phyloP scores from a whole-genome alignment of 2,888 invertebrate species.

The Aspidapion aeneum region DNA sequence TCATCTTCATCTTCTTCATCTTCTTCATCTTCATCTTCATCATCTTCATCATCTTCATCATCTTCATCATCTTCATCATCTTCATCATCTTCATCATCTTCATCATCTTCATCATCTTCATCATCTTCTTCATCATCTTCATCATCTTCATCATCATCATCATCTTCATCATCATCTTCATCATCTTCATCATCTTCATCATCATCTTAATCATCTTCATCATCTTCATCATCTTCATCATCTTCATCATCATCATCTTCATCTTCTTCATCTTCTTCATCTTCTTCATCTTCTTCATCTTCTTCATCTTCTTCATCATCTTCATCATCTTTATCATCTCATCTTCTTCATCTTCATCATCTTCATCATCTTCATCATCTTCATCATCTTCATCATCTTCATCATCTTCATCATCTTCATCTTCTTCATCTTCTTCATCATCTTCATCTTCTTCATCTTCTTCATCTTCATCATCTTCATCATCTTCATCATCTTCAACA shows the following conservation, averaged over 20 bases:
- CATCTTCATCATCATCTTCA: too few relatives aligned
- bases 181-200: too few relatives aligned
- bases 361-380: neutral
- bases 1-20: too few relatives aligned
- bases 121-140: too few relatives aligned
- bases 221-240: neutral
- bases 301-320: constrained; percentile 2
- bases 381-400: neutral
- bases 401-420: neutral
- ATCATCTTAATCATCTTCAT: too few relatives aligned
- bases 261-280: neutral
- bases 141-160: too few relatives aligned
- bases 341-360: neutral
- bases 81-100: too few relatives aligned
- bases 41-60: too few relatives aligned
- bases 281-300: neutral
- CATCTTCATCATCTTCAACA: too few relatives aligned
- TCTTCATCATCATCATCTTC: neutral
- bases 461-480: neutral
- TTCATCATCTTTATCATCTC: neutral
- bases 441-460: neutral
- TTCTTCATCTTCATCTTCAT: too few relatives aligned
- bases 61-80: too few relatives aligned
- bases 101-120: too few relatives aligned
- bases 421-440: neutral